These are phyloP conservation scores for Notodonta dromedarius DNA, from an alignment of 2,888 invertebrate genomes.

Conservation along the genomic window DNA sequence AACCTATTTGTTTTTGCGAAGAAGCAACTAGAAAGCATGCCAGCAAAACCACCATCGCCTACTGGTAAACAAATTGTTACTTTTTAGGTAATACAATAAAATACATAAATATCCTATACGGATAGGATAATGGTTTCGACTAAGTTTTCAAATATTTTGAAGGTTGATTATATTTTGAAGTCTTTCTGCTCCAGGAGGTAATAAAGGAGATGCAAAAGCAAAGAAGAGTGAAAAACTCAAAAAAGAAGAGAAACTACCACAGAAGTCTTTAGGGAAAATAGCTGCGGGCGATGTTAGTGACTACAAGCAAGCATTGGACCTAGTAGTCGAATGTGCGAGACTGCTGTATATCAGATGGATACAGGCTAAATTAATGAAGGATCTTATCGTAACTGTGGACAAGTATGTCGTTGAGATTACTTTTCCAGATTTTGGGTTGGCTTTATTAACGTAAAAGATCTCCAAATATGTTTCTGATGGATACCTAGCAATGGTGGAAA, in stretches of 20 bases:
- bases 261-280: slow-evolving; percentile 40
- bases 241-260: slow-evolving; percentile 40
- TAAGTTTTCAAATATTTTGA: no score
- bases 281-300: slow-evolving; percentile 48
- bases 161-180: no score
- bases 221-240: slow-evolving; percentile 47
- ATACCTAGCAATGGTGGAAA: no score
- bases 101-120: no score
- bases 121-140: no score
- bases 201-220: slow-evolving; percentile 33
- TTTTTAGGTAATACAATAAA: neutral
- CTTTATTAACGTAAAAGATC: no score
- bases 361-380: slow-evolving; percentile 61
- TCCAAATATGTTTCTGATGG: no score
- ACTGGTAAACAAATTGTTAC: neutral
- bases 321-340: slow-evolving; percentile 65
- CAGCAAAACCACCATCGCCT: neutral
- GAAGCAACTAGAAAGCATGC: slow-evolving; percentile 17
- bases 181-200: neutral
- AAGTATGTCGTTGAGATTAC: slow-evolving; percentile 46
- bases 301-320: slow-evolving; percentile 57
- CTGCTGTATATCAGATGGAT: slow-evolving; percentile 65
- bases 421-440: neutral
- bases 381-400: slow-evolving; percentile 54
- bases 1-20: slow-evolving; percentile 65